Conservation (phyloP, 2,113 vertebrate species). For the Pseudolaguvia tuberculata region DNA sequence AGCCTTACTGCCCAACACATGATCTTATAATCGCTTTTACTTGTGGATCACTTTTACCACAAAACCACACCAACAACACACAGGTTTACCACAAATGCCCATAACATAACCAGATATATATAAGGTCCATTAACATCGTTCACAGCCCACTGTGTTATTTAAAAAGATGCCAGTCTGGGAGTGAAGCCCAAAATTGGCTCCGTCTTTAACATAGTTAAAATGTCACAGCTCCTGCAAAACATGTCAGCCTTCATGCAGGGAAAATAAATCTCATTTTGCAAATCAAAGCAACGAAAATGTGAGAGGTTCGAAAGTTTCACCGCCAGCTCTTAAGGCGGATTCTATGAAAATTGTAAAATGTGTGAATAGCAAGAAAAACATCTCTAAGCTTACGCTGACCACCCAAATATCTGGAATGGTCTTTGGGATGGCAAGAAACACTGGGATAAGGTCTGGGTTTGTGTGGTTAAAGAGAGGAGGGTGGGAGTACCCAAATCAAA, state of each 20-base stretch:
- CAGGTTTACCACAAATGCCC: not conserved
- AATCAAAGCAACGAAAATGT: constrained; percentile 58
- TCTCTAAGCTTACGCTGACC: constrained; percentile 67
- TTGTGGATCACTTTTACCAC: not conserved
- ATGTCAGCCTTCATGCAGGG: constrained; percentile 44
- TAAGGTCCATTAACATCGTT: not conserved
- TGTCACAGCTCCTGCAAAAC: constrained; percentile 49
- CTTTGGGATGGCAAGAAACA: constrained; percentile 45
- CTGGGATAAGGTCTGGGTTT: constrained; percentile 30
- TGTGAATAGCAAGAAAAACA: constrained; percentile 59
- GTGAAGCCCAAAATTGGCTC: constrained; percentile 31
- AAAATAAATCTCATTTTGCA: constrained; percentile 56
- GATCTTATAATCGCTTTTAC: too few relatives aligned
- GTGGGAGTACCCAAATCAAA: constrained; percentile 16
- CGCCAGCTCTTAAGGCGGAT: constrained; percentile 43
- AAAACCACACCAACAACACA: not conserved
- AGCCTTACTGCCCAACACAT: too few relatives aligned
- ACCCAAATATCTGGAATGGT: constrained; percentile 67
- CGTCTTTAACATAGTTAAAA: constrained; percentile 51
- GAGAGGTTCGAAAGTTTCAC: constrained; percentile 44
- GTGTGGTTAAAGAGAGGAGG: constrained; percentile 54
- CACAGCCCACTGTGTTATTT: constrained; percentile 8
- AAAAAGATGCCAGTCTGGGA: constrained; percentile 42
- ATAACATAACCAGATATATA: not conserved
- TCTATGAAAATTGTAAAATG: constrained; percentile 54